Base-by-base conservation (phyloP, 1,140 invertebrate species). In the Andricus grossulariae region DNA sequence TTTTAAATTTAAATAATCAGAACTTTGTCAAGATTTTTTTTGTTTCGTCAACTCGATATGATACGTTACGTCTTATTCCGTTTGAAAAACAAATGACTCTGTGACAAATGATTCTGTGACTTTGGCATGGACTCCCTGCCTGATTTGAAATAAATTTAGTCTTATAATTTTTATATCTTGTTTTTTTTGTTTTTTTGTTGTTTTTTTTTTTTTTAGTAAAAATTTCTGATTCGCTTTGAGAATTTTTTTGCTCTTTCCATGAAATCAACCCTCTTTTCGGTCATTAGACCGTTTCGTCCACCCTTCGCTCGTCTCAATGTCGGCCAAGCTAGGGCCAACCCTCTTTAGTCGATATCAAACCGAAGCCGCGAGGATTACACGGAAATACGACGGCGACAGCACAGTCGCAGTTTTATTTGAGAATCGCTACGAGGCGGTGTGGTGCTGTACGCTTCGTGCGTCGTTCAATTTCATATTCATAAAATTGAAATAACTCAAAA, bases 261-360 rank as follows among this genome's bases (percentile, higher is more conserved):
- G 15, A 66, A 45, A 39, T 66, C 60, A 39, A 66, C 60, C 32
- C 60, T 66, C 32, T 25, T 66, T 66, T 39, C 15, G 60, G 78
- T 75, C 74, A 70, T 74, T 74, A 66, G 75, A 74, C 66, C 52
- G 71, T 78, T 81, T 73, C 74, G 45, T 52, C 71, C 74, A 72
- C 54, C 72, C 71, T 70, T 76, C 74, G 73, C 76, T 76, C 70
- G 71, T 81, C 75, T 78, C 75, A 72, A 66, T 66, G 60, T 66
- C 85, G 79, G 74, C 80, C 77, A 82, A 77, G 25, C 25, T 32
- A 5, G 25, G 4, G 25, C 25, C 85, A 84, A 87, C 84, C 86
- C 88, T 82, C 80, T 84, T 85, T 84, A 89, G 88, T 90, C 88
- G 84, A 89, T 89, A 89, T 85, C 83, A 77, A 74, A 80, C 81